Base-by-base conservation (phyloP, 2,113 vertebrate species). In the Thamnaconus septentrionalis region DNA sequence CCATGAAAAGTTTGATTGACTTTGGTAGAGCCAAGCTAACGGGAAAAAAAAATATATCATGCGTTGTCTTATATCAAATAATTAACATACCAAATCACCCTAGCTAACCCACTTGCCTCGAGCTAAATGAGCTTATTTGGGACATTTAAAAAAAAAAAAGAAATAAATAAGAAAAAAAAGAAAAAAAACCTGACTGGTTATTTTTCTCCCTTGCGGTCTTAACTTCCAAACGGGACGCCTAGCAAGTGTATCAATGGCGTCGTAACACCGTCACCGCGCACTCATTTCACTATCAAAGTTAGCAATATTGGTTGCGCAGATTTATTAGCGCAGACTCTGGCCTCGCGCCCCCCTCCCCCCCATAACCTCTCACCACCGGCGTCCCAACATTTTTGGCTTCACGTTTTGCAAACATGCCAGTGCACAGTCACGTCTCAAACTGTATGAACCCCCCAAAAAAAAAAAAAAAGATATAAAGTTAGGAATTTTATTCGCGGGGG, bases 371-470 rank as follows among this genome's bases (percentile, higher is more conserved):
- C 7, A 49, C 4, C 5, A 4, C 7, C 4, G 7, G 9, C 7
- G 5, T 49, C 6, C 7, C 47, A 7, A 10, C 47, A 45, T 58
- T 11, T 50, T 31, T 62, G 47, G 3, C 41, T 10, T 11, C 7
- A 39, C 49, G 43, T 47, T 52, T 11, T 62, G 57, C 49, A 44
- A 48, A 45, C 11, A 45, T 8, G 54, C 52, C 64, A 56, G 9
- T 51, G 64, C 75, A 6, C 56, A 50, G 59, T 76, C 65, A 66
- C 45, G 9, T 9, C 40, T 44, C 46, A 55, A 53, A 40, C 6
- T 40, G 4, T 61, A 18, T 51, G 51, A 59, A 5, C 8, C 12
- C n/a, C 46, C 5, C 49, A 31, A 31, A 31, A 31, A 31, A 31
- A 31, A 31, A 31, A 31, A 31, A 31, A 31, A 31, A 2, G 18